Conservation (phyloP, 1,140 invertebrate genomes). For the Popillia japonica region DNA sequence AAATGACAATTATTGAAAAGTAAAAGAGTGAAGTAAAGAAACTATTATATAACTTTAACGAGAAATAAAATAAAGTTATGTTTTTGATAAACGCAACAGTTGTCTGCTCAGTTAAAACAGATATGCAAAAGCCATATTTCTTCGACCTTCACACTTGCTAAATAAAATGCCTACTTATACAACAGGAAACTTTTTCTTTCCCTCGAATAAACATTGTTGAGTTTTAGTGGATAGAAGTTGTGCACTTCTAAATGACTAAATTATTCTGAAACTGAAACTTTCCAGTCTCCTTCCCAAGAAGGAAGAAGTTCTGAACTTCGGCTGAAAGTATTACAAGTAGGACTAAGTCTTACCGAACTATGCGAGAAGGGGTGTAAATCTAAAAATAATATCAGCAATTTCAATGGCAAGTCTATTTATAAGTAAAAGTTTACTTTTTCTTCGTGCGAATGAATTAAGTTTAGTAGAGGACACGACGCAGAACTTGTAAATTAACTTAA, state of each 20-base stretch:
- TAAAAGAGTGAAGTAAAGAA: too few species aligned
- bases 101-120: too few species aligned
- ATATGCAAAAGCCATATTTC: neutral
- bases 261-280: conserved; percentile 33
- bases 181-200: neutral
- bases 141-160: conserved; percentile 4
- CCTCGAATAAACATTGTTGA: conserved; percentile 31
- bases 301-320: conserved; percentile 28
- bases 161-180: neutral
- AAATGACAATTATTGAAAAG: too few species aligned
- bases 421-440: conserved; percentile 30
- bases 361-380: conserved; percentile 30
- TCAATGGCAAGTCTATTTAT: conserved; percentile 33
- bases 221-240: conserved; percentile 15
- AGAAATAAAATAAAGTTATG: too few species aligned
- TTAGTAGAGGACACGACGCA: neutral
- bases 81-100: too few species aligned
- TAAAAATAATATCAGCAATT: too few species aligned
- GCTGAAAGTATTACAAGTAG: conserved; percentile 31
- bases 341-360: conserved; percentile 31
- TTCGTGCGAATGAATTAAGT: too few species aligned
- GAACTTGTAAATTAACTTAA: conserved; percentile 33
- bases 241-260: conserved; percentile 24
- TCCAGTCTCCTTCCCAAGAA: conserved; percentile 15
- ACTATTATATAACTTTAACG: too few species aligned